Evolutionary conservation across 2,797 vertebrate genomes (phyloP), one percentile per base, ranked within the genome.

Genomic region (Darevskia mixta): DNA sequence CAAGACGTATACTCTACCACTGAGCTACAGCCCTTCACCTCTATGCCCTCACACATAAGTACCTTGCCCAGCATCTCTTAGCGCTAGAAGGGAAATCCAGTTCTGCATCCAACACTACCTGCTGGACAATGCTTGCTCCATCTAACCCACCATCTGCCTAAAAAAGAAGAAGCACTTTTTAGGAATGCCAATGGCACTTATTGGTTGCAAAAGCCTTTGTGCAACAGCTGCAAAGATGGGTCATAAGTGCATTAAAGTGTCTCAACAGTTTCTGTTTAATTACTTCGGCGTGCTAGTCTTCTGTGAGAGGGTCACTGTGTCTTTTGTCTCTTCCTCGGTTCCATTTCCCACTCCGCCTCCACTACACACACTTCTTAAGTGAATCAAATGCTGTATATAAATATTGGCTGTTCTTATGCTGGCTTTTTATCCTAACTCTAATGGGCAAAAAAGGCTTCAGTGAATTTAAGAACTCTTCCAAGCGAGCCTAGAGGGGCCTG

Each of bases 401-500:
- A 95, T 92, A 94, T 83, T 90, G 92, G 84, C 94, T 95, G 94
- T 79, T 92, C 93, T 93, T 89, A 92, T 87, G 67, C 86, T 92
- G 29, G 43, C 89, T 92, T 95, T 96, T 94, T 90, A 91, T 93
- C 91, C 91, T 83, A 87, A 94, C 86, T 79, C 5, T 83, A 96
- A 94, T 0, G 84, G 92, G 92, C 91, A 90, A 93, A 92, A 93
- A 92, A 82, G 95, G 91, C 66, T 0, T 91, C 91, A 81, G 8
- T 85, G 89, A 92, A 86, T 93, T 95, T 92, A 89, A 90, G 94
- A 87, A 86, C 83, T 89, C 95, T 96, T 95, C 93, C 89, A 93
- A 95, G 94, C 55, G 75, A 95, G 94, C 92, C 94, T 94, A 93
- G 92, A 95, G 94, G 88, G 93, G 92, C 90, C 93, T 94, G 93